Evolutionary conservation across 2,797 vertebrate genomes (phyloP).

Genomic region (Poliocrania exsul): DNA sequence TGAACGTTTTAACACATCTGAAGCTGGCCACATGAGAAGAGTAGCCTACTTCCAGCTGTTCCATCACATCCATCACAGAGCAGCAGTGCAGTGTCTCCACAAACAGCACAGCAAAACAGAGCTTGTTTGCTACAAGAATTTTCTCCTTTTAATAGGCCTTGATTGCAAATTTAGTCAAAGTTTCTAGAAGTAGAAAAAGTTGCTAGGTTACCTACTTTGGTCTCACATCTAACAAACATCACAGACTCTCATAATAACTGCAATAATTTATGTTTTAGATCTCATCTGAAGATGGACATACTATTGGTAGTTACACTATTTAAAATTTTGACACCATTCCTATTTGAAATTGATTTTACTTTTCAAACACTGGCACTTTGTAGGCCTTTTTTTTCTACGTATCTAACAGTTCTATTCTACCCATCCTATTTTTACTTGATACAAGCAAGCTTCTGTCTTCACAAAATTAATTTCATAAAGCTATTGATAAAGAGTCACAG

Average conservation of each 20-base stretch:
- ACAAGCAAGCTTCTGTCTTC: not conserved
- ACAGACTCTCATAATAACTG: not conserved
- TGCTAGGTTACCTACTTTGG: not conserved
- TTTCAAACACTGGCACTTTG: not conserved
- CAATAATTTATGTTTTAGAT: not conserved
- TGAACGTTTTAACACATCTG: fast-evolving
- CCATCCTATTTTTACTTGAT: not conserved
- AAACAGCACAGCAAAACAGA: not conserved
- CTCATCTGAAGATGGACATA: not conserved
- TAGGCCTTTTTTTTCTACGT: not conserved
- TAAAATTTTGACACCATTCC: not conserved
- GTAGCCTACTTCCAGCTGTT: not conserved
- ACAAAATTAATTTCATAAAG: not conserved
- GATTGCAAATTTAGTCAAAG: not conserved
- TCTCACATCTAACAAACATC: not conserved
- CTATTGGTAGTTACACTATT: not conserved
- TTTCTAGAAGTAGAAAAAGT: not conserved
- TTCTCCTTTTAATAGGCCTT: not conserved
- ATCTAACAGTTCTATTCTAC: not conserved
- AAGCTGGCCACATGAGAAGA: not conserved
- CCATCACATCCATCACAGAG: not conserved
- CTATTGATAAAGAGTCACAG: not conserved
- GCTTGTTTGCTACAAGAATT: not conserved
- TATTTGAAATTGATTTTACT: not conserved
- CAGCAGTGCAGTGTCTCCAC: not conserved